Evolutionary conservation across 2,888 invertebrate genomes (phyloP).

Genomic region (Allacma fusca): DNA sequence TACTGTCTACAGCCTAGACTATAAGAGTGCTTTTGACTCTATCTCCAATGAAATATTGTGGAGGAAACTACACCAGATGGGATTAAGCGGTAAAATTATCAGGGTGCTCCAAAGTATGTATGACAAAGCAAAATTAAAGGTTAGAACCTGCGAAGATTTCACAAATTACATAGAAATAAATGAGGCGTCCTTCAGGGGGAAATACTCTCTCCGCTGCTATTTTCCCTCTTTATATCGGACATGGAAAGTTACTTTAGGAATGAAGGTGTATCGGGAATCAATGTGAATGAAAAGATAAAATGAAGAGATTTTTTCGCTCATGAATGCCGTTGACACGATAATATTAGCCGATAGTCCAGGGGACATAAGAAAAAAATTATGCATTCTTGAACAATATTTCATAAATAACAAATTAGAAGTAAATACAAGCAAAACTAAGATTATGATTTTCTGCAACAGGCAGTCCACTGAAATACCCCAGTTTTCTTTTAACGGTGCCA

Average conservation of each 20-base stretch:
- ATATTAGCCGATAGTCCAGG: background rate
- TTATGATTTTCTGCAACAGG: too few relatives aligned
- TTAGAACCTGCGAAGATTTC: background rate
- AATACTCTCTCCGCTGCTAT: constrained; percentile 21
- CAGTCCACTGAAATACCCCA: too few relatives aligned
- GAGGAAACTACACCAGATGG: constrained; percentile 11
- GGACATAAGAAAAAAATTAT: too few relatives aligned
- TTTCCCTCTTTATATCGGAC: constrained; percentile 23
- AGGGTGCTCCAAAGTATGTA: constrained; percentile 14
- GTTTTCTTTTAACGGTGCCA: too few relatives aligned
- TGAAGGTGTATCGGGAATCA: background rate
- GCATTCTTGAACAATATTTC: too few relatives aligned
- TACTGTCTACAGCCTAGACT: too few relatives aligned
- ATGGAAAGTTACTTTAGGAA: background rate
- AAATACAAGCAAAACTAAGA: too few relatives aligned
- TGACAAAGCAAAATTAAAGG: background rate
- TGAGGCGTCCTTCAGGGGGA: constrained; percentile 31
- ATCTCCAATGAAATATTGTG: constrained; percentile 23
- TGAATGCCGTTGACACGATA: constrained; percentile 17
- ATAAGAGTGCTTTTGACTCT: constrained; percentile 36
- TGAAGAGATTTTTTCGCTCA: background rate
- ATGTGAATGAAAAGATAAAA: background rate
- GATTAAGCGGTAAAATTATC: constrained; percentile 20
- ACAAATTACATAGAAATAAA: constrained; percentile 6
- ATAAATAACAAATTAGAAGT: too few relatives aligned